Evolutionary conservation across 2,113 vertebrate genomes (phyloP).

Genomic region (Ceratotherium simum): DNA sequence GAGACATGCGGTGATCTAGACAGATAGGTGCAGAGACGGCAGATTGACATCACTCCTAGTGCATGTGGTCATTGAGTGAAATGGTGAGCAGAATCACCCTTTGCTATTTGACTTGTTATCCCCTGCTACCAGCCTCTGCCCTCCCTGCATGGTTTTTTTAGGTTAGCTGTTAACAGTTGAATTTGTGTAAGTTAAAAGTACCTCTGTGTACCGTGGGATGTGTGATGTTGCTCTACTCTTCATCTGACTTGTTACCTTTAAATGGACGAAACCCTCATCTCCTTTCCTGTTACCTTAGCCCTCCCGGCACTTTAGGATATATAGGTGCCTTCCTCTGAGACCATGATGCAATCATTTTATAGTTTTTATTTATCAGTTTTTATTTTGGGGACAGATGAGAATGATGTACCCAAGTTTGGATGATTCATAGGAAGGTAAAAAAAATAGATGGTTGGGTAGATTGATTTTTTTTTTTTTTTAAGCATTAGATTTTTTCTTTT

Average conservation of each 20-base stretch:
- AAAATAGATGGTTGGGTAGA: not conserved
- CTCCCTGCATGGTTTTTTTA: not conserved
- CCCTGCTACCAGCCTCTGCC: not conserved
- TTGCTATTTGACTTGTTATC: conserved; percentile 42
- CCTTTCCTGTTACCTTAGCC: not conserved
- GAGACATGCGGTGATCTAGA: not conserved
- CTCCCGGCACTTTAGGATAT: not conserved
- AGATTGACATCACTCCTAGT: not conserved
- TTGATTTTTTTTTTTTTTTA: not conserved
- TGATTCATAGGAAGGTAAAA: not conserved
- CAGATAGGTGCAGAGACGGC: not conserved
- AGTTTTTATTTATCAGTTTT: conserved; percentile 15
- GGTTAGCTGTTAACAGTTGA: conserved; percentile 15
- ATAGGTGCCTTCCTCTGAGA: not conserved
- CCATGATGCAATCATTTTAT: not conserved
- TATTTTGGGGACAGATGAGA: not conserved
- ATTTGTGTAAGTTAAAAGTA: conserved; percentile 1
- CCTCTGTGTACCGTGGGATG: not conserved
- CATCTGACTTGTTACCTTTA: conserved; percentile 15
- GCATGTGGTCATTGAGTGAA: not conserved
- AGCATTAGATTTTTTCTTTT: not conserved
- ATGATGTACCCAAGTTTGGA: conserved; percentile 13
- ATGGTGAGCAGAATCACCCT: not conserved
- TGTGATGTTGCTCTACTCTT: not conserved
- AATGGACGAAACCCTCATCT: not conserved